Base-by-base conservation (phyloP, 2,113 vertebrate species). In the Pseudopodoces humilis region DNA sequence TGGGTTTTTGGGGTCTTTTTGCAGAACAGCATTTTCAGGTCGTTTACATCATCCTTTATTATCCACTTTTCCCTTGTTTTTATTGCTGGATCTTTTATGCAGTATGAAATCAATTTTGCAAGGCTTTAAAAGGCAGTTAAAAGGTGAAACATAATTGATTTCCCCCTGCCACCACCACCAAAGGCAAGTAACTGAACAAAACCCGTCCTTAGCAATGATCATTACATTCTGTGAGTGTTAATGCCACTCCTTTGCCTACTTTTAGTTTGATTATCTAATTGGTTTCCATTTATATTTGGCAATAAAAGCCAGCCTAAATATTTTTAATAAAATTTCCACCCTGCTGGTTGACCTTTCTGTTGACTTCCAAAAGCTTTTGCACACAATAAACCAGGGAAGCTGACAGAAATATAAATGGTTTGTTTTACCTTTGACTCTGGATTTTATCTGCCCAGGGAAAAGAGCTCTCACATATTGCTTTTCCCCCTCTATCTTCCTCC, bases 101-200 rank as follows among this genome's bases (percentile, higher is more conserved):
- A 83, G 49, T 74, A 86, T 56, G 53, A 95, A 95, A 93, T 90
- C 53, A 75, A 58, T 81, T 95, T 87, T 90, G n/a, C 33, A 91
- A 83, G 92, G 52, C n/a, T 94, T 76, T 95, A 95, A 90, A 93
- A 95, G 74, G 69, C 67, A 77, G 28, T 88, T 90, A 92, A 95
- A 96, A 95, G 33, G 59, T 89, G 53, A 88, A 95, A 82, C 5
- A 50, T 83, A 94, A 95, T 94, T 89, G 75, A 78, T 90, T 90
- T 23, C 3, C 5, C 22, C 24, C 64, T 46, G 30, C 19, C 13
- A 13, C 19, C 15, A 43, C 41, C 23, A 49, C 55, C 49, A 86
- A 89, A 92, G 18, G 33, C 39, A 69, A 78, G 33, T 56, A 88
- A 90, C 62, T 58, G 69, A 49, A 76, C 90, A 89, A 82, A 69